Evolutionary conservation across 2,113 vertebrate species (phyloP).

Genomic region (Hipposideros armiger): DNA sequence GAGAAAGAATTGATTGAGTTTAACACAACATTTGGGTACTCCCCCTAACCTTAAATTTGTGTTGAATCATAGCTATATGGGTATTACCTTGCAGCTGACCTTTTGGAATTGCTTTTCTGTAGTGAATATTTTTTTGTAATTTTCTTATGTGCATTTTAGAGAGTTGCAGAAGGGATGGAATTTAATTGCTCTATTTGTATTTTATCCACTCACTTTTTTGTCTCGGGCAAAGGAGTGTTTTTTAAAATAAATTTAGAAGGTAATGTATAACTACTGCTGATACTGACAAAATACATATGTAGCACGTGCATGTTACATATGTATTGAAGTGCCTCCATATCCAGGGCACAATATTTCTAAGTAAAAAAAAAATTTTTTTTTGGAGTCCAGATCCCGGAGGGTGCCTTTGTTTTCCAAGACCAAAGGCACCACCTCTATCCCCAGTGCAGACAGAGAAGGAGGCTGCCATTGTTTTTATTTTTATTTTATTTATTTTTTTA

Average conservation of each 20-base stretch:
- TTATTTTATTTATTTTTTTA: too few species aligned
- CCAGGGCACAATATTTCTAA: neutral
- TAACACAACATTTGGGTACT: constrained; percentile 28
- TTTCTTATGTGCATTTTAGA: constrained; percentile 63
- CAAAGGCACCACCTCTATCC: neutral
- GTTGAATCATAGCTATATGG: constrained; percentile 45
- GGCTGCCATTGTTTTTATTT: too few species aligned
- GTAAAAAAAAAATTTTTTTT: neutral
- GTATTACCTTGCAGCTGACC: constrained; percentile 46
- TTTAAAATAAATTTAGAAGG: constrained; percentile 45
- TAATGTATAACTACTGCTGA: neutral
- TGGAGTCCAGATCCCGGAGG: neutral
- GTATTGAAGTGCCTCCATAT: neutral
- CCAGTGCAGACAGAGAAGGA: neutral
- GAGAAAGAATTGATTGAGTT: constrained; percentile 40
- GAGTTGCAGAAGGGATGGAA: neutral
- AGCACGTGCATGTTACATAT: neutral
- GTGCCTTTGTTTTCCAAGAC: neutral
- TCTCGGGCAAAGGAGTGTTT: neutral
- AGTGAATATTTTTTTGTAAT: constrained; percentile 33
- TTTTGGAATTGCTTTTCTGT: constrained; percentile 58
- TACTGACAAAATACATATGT: neutral
- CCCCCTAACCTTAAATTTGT: constrained; percentile 30
- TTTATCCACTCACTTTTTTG: constrained; percentile 56
- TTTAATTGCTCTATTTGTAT: constrained; percentile 68